These are phyloP conservation scores for Eupithecia pulchellata DNA, from an alignment of 2,888 invertebrate species.

Conservation along the genomic window DNA sequence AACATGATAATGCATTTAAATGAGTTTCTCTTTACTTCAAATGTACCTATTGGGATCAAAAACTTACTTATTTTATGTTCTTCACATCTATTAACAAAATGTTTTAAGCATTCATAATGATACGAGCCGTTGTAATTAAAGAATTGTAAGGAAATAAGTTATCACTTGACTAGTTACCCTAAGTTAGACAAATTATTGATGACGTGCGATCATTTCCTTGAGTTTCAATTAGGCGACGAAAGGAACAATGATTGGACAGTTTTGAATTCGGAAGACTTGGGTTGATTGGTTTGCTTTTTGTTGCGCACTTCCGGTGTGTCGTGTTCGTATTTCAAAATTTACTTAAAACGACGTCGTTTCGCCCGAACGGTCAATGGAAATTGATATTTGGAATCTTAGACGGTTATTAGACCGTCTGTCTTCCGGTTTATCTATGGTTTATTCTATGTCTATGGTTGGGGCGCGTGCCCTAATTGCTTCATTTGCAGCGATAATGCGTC, in stretches of 20 bases:
- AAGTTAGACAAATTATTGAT: constrained; percentile 47
- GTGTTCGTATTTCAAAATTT: constrained; percentile 66
- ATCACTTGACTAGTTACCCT: constrained; percentile 37
- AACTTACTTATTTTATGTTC: not conserved
- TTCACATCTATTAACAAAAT: constrained; percentile 2
- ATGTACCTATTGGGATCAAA: not conserved
- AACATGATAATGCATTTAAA: constrained; percentile 64
- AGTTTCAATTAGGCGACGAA: constrained; percentile 54
- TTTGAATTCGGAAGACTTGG: constrained; percentile 71
- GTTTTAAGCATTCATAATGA: constrained; percentile 18
- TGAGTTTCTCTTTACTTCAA: not conserved
- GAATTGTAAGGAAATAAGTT: constrained; percentile 68
- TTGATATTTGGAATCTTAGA: constrained; percentile 83
- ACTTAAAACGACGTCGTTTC: constrained; percentile 66
- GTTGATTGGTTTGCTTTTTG: constrained; percentile 79
- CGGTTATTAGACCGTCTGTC: constrained; percentile 81
- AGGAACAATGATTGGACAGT: constrained; percentile 72
- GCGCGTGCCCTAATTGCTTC: constrained; percentile 83
- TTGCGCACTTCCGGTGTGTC: constrained; percentile 78
- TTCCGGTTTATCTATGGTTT: constrained; percentile 69
- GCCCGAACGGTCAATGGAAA: constrained; percentile 77
- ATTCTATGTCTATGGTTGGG: constrained; percentile 58
- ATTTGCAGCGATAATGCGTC: constrained; percentile 76
- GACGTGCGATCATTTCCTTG: constrained; percentile 46
- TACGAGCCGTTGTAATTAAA: constrained; percentile 70